Conservation (phyloP, 2,113 vertebrate species). For the Hystrix brachyura region DNA sequence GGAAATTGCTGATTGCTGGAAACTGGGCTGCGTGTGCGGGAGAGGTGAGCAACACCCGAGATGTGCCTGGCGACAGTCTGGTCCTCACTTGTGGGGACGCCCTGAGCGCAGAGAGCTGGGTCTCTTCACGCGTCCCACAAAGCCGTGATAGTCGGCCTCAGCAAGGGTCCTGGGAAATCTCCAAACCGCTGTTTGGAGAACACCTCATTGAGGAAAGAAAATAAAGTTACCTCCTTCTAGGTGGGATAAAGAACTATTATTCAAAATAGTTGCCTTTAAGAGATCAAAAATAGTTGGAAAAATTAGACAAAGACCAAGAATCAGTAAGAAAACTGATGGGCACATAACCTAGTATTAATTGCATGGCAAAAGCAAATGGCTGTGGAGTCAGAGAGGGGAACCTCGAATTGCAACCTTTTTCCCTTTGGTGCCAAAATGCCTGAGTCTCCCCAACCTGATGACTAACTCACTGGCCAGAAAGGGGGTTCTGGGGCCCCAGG, state of each 20-base stretch:
- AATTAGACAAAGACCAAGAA: background rate
- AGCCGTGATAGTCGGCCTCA: background rate
- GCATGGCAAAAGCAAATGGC: background rate
- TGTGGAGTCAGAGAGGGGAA: background rate
- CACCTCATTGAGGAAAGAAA: background rate
- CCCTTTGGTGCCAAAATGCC: background rate
- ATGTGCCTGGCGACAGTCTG: background rate
- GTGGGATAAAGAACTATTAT: background rate
- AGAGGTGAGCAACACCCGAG: background rate
- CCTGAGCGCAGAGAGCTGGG: constrained; percentile 6
- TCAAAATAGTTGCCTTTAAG: background rate
- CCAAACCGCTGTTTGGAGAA: background rate
- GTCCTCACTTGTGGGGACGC: background rate
- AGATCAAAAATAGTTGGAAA: background rate
- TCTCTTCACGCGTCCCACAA: constrained; percentile 28
- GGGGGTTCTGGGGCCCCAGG: background rate
- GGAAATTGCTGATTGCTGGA: constrained; percentile 66
- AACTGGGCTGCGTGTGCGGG: background rate
- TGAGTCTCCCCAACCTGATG: background rate
- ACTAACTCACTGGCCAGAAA: background rate
- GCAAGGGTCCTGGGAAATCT: background rate
- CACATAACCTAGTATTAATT: background rate
- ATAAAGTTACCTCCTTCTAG: background rate
- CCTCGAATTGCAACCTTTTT: background rate
- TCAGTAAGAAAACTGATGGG: background rate